A percentile compares a stretch with the other conserved stretches of the same genome.
phyloP scores from a whole-genome alignment of 1,140 invertebrate species.

The Meloidogyne hapla region DNA sequence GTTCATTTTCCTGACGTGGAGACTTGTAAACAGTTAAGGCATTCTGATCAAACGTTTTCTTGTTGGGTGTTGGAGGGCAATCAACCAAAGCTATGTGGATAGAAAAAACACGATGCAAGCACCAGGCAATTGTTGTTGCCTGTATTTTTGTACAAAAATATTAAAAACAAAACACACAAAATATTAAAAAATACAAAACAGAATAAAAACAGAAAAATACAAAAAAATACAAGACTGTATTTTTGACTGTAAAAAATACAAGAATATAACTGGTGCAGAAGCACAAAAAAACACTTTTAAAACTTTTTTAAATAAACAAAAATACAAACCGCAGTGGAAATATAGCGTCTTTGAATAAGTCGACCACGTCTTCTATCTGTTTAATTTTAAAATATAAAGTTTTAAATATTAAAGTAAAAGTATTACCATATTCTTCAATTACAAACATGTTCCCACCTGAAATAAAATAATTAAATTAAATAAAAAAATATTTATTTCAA shows the following conservation, averaged over 20 bases:
- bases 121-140: constrained; percentile 69
- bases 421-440: constrained; percentile 97
- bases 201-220: constrained; percentile 15
- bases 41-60: constrained; percentile 7
- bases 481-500: not conserved
- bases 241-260: too few species aligned
- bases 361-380: constrained; percentile 95
- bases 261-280: constrained; percentile 27
- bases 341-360: constrained; percentile 91
- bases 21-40: constrained; percentile 19
- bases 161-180: constrained; percentile 13
- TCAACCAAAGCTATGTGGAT: constrained; percentile 63
- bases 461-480: constrained; percentile 1
- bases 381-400: constrained; percentile 64
- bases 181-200: not conserved
- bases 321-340: constrained; percentile 90
- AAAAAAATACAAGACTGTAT: too few species aligned
- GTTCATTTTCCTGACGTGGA: constrained; percentile 27
- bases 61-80: constrained; percentile 24
- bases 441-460: constrained; percentile 98
- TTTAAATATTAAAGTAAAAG: constrained; percentile 63
- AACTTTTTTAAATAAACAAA: not conserved
- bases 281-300: constrained; percentile 17
- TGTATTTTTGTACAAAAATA: constrained; percentile 60
- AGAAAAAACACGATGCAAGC: constrained; percentile 72